These are phyloP conservation scores for Noctua pronuba DNA, from an alignment of 2,888 invertebrate genomes.

Conservation along the genomic window DNA sequence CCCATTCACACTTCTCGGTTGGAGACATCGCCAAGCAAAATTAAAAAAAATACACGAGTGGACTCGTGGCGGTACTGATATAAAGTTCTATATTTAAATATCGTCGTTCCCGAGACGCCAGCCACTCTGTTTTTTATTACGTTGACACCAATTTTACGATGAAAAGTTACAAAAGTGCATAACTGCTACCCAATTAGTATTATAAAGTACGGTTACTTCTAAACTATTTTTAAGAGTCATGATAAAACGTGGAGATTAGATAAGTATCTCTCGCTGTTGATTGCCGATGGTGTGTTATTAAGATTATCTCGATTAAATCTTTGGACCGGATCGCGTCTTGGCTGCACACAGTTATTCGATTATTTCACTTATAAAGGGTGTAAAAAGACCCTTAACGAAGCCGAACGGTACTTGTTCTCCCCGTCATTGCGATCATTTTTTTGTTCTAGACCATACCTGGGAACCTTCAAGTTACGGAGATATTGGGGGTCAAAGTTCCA, in stretches of 20 bases:
- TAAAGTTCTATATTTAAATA: slow-evolving; percentile 89
- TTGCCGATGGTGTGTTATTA: slow-evolving; percentile 72
- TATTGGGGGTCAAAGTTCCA: too few species aligned
- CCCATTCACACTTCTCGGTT: slow-evolving; percentile 84
- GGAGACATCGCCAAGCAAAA: slow-evolving; percentile 84
- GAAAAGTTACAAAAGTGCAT: slow-evolving; percentile 49
- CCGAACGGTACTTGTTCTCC: too few species aligned
- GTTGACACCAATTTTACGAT: slow-evolving; percentile 65
- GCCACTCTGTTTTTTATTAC: slow-evolving; percentile 72
- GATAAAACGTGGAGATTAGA: slow-evolving; percentile 67
- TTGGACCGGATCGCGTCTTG: slow-evolving; percentile 38
- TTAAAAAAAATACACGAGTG: slow-evolving; percentile 76
- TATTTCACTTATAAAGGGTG: slow-evolving; percentile 39
- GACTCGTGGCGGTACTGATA: slow-evolving; percentile 79
- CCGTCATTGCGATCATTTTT: too few species aligned
- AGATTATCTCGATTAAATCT: slow-evolving; percentile 71
- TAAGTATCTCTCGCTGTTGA: slow-evolving; percentile 67
- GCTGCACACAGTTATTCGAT: slow-evolving; percentile 50
- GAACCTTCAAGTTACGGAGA: too few species aligned
- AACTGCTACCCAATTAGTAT: slow-evolving; percentile 48
- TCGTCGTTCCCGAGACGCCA: slow-evolving; percentile 76
- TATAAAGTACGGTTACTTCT: slow-evolving; percentile 45
- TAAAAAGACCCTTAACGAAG: too few species aligned
- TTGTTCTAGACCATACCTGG: too few species aligned
- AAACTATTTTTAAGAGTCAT: slow-evolving; percentile 55